Conservation (phyloP, 1,140 invertebrate species). For the Drosophila melanogaster region Release_6_plus_ISO1_MT NT_033779.5:11009001-11009500, state of each 20-base stretch:
- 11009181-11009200: slow-evolving; percentile 88
- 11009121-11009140: slow-evolving; percentile 93
- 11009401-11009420: not conserved
- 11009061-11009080: slow-evolving; percentile 94
- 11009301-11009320: slow-evolving; percentile 89
- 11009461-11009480: slow-evolving; percentile 90
- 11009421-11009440: not conserved
- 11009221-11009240: slow-evolving; percentile 89
- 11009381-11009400: slow-evolving; percentile 61
- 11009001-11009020: slow-evolving; percentile 77
- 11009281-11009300: slow-evolving; percentile 89
- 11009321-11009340: slow-evolving; percentile 88
- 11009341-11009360: slow-evolving; percentile 89
- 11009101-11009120: slow-evolving; percentile 91
- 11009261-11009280: slow-evolving; percentile 90
- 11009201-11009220: slow-evolving; percentile 90
- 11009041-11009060: slow-evolving; percentile 92
- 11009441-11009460: slow-evolving; percentile 90
- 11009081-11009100: slow-evolving; percentile 93
- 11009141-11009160: slow-evolving; percentile 86
- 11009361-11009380: slow-evolving; percentile 90
- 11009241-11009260: slow-evolving; percentile 92
- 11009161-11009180: slow-evolving; percentile 86
- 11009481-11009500: slow-evolving; percentile 91
- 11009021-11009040: slow-evolving; percentile 90